These are phyloP conservation scores for Argynnis bischoffii DNA, from an alignment of 2,888 invertebrate genomes.

Conservation along the genomic window DNA sequence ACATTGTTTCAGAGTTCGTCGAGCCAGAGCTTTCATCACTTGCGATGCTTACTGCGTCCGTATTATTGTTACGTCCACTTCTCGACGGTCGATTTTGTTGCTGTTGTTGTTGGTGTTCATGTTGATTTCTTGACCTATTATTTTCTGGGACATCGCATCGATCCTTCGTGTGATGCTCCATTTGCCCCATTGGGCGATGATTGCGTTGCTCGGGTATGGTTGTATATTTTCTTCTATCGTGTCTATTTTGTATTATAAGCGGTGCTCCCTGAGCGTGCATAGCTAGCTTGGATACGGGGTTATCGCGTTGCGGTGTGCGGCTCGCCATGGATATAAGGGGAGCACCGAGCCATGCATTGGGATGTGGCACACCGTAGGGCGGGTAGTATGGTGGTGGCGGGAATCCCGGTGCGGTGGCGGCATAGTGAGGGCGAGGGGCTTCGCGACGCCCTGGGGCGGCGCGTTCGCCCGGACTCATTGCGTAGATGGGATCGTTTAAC, in stretches of 20 bases:
- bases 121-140: constrained; percentile 63
- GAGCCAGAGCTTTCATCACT: constrained; percentile 90
- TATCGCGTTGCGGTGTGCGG: constrained; percentile 76
- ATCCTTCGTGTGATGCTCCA: constrained; percentile 62
- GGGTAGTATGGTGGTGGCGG: constrained; percentile 79
- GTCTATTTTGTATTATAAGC: constrained; percentile 87
- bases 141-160: constrained; percentile 67
- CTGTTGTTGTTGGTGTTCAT: constrained; percentile 61
- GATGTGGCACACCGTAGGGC: constrained; percentile 79
- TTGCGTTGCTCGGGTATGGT: constrained; percentile 69
- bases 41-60: constrained; percentile 87
- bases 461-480: constrained; percentile 82
- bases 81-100: constrained; percentile 69
- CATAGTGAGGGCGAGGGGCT: constrained; percentile 79
- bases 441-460: constrained; percentile 79
- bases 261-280: constrained; percentile 93
- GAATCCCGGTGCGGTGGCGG: constrained; percentile 76
- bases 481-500: constrained; percentile 84
- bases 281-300: constrained; percentile 88
- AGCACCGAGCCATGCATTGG: constrained; percentile 89
- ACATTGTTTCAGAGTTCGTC: constrained; percentile 86
- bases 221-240: constrained; percentile 78
- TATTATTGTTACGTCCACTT: constrained; percentile 79
- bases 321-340: constrained; percentile 91
- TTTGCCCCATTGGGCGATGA: constrained; percentile 62